Conservation (phyloP, 2,797 vertebrate species). For the Crax fasciolata region DNA sequence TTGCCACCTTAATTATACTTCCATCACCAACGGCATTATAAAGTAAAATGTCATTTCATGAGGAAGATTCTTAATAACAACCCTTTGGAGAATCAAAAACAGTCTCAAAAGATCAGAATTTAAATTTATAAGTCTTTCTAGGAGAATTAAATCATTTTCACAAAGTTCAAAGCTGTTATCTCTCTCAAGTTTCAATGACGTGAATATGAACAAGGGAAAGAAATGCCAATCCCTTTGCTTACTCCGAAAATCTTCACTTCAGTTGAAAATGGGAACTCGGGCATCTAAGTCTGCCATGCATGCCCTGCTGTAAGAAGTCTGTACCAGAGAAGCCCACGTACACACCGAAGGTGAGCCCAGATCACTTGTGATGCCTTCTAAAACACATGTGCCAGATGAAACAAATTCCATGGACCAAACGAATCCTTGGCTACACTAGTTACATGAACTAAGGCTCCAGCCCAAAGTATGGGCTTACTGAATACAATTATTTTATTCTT, state of each 20-base stretch:
- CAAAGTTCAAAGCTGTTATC: constrained; percentile 3
- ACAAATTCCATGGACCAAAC: not conserved
- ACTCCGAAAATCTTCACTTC: not conserved
- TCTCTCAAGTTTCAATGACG: not conserved
- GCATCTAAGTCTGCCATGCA: not conserved
- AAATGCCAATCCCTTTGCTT: not conserved
- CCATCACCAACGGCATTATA: not conserved
- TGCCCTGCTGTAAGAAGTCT: not conserved
- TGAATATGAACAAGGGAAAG: not conserved
- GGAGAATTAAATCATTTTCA: constrained; percentile 6
- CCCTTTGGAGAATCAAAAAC: not conserved
- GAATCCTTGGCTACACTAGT: not conserved
- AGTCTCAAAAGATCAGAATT: not conserved
- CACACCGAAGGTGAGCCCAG: accelerated
- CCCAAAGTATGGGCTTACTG: not conserved
- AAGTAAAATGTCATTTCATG: not conserved
- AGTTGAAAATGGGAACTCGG: not conserved
- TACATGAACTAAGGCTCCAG: not conserved
- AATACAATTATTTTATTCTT: not conserved
- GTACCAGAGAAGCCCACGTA: not conserved
- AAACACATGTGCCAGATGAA: not conserved
- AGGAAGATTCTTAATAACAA: not conserved
- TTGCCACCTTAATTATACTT: not conserved
- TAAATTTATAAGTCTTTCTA: not conserved
- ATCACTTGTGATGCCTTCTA: not conserved